Base-by-base conservation (phyloP, 2,113 vertebrate genomes). In the Sorex araneus region DNA sequence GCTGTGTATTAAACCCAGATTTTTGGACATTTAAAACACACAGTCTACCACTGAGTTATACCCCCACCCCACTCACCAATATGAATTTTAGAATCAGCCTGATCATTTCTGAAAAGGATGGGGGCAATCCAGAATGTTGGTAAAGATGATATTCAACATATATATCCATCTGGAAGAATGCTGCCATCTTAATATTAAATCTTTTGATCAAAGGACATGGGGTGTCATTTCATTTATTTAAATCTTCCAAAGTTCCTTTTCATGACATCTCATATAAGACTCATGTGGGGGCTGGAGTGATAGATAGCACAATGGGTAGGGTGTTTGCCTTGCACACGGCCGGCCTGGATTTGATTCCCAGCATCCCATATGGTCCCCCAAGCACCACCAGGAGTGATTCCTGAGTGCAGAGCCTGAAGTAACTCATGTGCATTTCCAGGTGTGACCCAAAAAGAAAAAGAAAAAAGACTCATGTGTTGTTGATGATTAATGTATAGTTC, bases 21-120 rank as follows among this genome's bases (percentile, higher is more conserved):
- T 9, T 50, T 50, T 10, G 47, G 10, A 50, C 47, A 50, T 50
- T 9, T 50, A 50, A 50, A 50, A 10, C 47, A 47, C 6, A 2
- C 13, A 50, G 10, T 50, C 47, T 50, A 63, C 60, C 25, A 25
- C 25, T 63, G 25, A 63, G 18, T 23, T 25, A 63, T 63, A 63
- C 25, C 8, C 45, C 47, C 47, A 50, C 21, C 27, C 50, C 64
- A 1, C 45, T 43, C 67, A 82, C 34, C 9, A 40, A 64, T 28
- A 12, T 34, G 6, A 90, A 80, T 71, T 75, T 87, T 92, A 80
- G 30, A 69, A 87, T 92, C 82, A 11, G 15, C 25, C 67, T 87
- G 5, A 43, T 21, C 7, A 89, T 83, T 92, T 67, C 18, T 60
- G 16, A 30, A 32, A 36, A n/a, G 23, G n/a, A 7, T 32, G 15